Base-by-base conservation (phyloP, 2,113 vertebrate genomes). In the Peucedramus taeniatus region DNA sequence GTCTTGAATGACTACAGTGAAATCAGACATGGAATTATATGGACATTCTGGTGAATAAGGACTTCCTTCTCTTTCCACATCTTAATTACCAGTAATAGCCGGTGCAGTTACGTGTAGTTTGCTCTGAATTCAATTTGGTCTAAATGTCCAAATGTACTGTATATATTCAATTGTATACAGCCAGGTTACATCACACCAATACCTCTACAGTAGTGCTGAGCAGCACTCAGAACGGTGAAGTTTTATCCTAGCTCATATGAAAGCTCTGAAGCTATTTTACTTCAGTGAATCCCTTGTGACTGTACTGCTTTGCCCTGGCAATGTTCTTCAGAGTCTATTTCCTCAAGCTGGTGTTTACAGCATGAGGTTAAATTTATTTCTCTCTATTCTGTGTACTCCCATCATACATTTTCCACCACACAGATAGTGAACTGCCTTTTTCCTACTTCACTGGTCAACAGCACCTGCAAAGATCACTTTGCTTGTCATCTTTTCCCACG, bases 391-490 rank as follows among this genome's bases (percentile, higher is more conserved):
- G 27, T 28, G 35, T 19, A 51, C 40, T 75, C 53, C 42, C 20
- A 74, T 31, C 13, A 75, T 47, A 74, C 30, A 77, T 64, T 26
- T 68, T 31, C 61, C 39, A 83, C 30, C 27, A 51, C 35, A 40
- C 17, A 59, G 13, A 60, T 3, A 49, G 39, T 4, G 13, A 63
- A 63, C 9, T 69, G 45, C 40, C 53, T 82, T 65, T 26, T 49
- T 76, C n/a, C 44, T 76, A 23, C 44, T 69, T 75, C 45, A 37
- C 26, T 64, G 53, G 69, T 84, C 83, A 89, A 81, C 35, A 82
- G 51, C 64, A 89, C 27, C 77, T 78, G 86, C 89, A 92, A 81
- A 91, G n/a, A 91, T 39, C 18, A 30, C 44, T 83, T 65, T 51
- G 13, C 31, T 75, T 60, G 28, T 31, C n/a, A 35, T 45, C 70